Conservation (phyloP, 1,140 invertebrate species). For the Aphaenogaster rudis region DNA sequence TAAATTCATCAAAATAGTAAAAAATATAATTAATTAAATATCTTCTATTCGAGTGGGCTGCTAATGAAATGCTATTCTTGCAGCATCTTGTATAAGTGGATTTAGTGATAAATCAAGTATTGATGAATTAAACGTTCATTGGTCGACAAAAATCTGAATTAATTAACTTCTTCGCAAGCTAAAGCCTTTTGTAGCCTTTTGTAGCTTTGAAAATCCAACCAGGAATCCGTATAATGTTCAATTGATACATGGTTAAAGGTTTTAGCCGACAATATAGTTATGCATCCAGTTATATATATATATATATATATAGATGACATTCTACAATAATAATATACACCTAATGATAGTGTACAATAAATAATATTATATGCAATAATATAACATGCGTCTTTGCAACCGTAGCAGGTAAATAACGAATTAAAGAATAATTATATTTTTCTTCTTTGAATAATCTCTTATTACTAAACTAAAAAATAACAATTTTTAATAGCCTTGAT, state of each 20-base stretch:
- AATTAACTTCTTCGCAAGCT: background rate
- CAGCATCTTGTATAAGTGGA: background rate
- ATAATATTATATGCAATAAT: background rate
- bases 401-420: background rate
- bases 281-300: background rate
- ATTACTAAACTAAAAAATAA: background rate
- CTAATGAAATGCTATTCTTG: background rate
- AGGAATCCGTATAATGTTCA: constrained; percentile 19
- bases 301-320: background rate
- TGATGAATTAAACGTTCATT: background rate
- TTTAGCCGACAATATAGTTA: constrained; percentile 14
- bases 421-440: constrained; percentile 3
- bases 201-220: background rate
- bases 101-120: background rate
- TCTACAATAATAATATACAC: background rate
- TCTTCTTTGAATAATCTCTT: background rate
- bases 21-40: constrained; percentile 26
- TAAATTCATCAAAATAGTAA: background rate
- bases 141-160: background rate
- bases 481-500: constrained; percentile 1
- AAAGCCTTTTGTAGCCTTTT: background rate
- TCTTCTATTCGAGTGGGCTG: background rate
- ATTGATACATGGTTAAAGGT: constrained; percentile 29
- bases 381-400: background rate
- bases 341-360: background rate